A percentile compares a stretch with the other conserved stretches of the same genome.
phyloP scores from a whole-genome alignment of 2,888 invertebrate genomes.

The Luffia ferchaultella region DNA sequence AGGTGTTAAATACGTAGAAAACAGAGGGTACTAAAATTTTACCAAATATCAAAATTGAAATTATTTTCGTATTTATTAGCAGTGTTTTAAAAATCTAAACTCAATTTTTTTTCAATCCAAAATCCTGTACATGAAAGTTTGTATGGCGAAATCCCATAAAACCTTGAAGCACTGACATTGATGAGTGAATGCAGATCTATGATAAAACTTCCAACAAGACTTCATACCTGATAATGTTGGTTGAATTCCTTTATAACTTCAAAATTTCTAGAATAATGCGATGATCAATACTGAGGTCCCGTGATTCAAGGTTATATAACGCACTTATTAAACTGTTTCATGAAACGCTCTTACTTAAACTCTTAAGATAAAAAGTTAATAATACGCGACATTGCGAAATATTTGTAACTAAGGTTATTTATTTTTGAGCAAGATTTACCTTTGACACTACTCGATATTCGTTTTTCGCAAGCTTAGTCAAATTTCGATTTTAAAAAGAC shows the following conservation, averaged over 20 bases:
- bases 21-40: too few species aligned
- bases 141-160: too few species aligned
- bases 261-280: constrained; percentile 12
- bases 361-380: background rate
- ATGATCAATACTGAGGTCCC: constrained; percentile 55
- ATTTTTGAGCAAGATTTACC: constrained; percentile 35
- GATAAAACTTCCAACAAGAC: background rate
- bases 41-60: too few species aligned
- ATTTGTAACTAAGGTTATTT: too few species aligned
- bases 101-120: too few species aligned
- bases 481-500: constrained; percentile 35
- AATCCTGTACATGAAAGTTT: too few species aligned
- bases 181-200: background rate
- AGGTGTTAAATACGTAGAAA: too few species aligned
- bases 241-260: constrained; percentile 22
- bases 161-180: background rate
- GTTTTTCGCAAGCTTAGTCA: constrained; percentile 36
- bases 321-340: constrained; percentile 36
- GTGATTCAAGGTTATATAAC: constrained; percentile 67
- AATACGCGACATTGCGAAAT: too few species aligned
- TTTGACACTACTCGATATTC: constrained; percentile 48
- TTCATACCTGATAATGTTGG: constrained; percentile 26
- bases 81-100: too few species aligned
- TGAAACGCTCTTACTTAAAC: background rate
- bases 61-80: too few species aligned